These are phyloP conservation scores for Gephyroberyx darwinii DNA, from an alignment of 2,797 vertebrate genomes.

Conservation along the genomic window DNA sequence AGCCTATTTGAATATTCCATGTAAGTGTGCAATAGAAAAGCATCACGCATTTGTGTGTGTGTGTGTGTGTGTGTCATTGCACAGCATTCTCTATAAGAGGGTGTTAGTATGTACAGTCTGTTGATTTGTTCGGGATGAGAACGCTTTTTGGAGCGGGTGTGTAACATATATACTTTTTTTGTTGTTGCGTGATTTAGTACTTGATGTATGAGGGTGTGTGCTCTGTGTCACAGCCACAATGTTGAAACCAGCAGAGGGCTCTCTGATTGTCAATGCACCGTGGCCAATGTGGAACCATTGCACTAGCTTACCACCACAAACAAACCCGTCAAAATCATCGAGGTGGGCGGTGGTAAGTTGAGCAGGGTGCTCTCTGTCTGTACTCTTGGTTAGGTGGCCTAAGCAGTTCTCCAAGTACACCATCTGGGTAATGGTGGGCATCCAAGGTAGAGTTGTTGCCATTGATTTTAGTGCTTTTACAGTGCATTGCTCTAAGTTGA, in stretches of 20 bases:
- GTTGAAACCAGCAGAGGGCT: constrained; percentile 77
- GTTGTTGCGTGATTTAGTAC: constrained; percentile 29
- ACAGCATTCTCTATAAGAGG: constrained; percentile 7
- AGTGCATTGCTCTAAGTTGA: constrained; percentile 75
- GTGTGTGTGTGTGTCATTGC: constrained; percentile 20
- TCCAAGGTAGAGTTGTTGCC: constrained; percentile 80
- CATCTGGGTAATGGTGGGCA: constrained; percentile 85
- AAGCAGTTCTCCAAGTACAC: constrained; percentile 76
- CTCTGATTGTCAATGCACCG: constrained; percentile 52
- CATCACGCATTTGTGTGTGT: neutral
- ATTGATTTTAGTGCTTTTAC: constrained; percentile 81
- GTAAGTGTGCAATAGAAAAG: neutral
- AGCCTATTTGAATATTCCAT: neutral
- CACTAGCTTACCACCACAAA: constrained; percentile 59
- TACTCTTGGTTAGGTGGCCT: constrained; percentile 74
- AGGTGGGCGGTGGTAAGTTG: constrained; percentile 63
- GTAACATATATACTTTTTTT: constrained; percentile 11
- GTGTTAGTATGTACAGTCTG: constrained; percentile 32
- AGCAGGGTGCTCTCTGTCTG: constrained; percentile 51
- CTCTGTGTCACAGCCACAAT: constrained; percentile 44
- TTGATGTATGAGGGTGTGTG: constrained; percentile 50
- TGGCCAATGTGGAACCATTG: constrained; percentile 46
- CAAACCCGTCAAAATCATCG: constrained; percentile 58
- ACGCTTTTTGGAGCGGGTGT: constrained; percentile 27
- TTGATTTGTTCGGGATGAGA: constrained; percentile 33